Base-by-base conservation (phyloP, 1,140 invertebrate genomes). In the Microplitis mediator region DNA sequence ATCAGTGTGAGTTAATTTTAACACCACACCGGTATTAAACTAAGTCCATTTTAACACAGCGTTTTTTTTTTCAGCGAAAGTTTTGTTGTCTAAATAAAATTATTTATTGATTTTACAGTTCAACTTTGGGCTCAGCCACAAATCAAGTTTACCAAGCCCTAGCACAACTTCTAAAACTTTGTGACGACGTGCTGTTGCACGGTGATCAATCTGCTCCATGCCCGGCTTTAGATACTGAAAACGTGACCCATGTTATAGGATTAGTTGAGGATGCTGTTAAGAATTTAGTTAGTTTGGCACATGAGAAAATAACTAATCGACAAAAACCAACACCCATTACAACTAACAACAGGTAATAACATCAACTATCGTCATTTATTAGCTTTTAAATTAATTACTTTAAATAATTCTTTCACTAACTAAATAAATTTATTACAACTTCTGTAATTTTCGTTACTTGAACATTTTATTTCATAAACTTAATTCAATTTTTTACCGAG, bases 91-190 rank as follows among this genome's bases (percentile, higher is more conserved):
- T 2, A 54, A 14, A 11, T 54, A 54, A 54, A 14, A 54, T 54
- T 5, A 54, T 54, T 54, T 16, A 58, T 58, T 5, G 8, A 31
- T 63, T 71, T 79, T 79, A 14, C 80, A 92, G 92, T 82, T 89
- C 91, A 39, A 86, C 88, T 3, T 82, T 94, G 76, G 86, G 90
- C 71, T 95, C 94, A 32, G 94, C 95, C 13, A 95, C 94, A 23
- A 94, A 93, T 83, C 92, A 95, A 83, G 92, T 97, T 32, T 96
- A 96, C 80, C 92, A 94, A 77, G 93, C 93, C 69, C 86, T 97
- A 54, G 95, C 95, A 9, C 92, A 93, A 83, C 89, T 98, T 68
- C 93, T 98, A 74, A 93, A 94, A 79, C 90, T 97, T 69, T 96
- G 96, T 84, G 96, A 98, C 85, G 93, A 96, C 83, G 93, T 95